Conservation (phyloP, 2,888 invertebrate species). For the Torymus texanus region DNA sequence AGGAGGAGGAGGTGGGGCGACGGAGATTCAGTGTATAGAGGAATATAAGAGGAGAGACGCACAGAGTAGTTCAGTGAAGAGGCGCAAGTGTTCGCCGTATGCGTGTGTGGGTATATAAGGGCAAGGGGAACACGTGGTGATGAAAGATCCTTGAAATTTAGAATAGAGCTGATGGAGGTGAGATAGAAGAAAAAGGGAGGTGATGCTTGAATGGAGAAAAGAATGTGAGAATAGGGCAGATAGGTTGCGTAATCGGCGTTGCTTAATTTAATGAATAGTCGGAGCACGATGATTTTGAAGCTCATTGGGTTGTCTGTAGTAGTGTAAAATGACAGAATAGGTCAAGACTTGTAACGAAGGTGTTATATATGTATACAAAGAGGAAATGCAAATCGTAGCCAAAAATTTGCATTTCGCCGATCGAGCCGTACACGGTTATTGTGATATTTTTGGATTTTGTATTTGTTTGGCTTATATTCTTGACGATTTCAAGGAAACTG, state of each 20-base stretch:
- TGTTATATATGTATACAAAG: no score
- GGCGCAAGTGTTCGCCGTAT: neutral
- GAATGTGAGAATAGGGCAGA: neutral
- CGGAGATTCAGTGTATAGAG: neutral
- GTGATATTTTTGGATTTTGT: no score
- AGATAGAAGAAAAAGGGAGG: neutral
- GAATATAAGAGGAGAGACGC: conserved; percentile 8
- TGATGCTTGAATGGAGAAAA: conserved; percentile 1
- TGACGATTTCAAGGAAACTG: no score
- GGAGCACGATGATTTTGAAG: conserved; percentile 2
- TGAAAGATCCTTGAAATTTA: conserved; percentile 17
- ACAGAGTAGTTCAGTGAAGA: conserved; percentile 21
- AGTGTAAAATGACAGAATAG: conserved; percentile 4
- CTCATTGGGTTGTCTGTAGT: conserved; percentile 20
- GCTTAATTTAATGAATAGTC: conserved; percentile 35
- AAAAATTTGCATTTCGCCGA: no score
- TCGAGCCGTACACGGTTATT: no score
- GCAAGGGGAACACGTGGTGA: conserved; percentile 25
- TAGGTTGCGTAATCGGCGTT: neutral
- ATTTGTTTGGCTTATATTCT: no score
- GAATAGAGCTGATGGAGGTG: neutral
- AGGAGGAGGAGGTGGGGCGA: conserved; percentile 31
- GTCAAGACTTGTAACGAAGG: no score
- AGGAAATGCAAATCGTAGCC: no score
- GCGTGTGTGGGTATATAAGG: conserved; percentile 15